Conservation (phyloP, 2,888 invertebrate genomes). For the Sepiola atlantica region DNA sequence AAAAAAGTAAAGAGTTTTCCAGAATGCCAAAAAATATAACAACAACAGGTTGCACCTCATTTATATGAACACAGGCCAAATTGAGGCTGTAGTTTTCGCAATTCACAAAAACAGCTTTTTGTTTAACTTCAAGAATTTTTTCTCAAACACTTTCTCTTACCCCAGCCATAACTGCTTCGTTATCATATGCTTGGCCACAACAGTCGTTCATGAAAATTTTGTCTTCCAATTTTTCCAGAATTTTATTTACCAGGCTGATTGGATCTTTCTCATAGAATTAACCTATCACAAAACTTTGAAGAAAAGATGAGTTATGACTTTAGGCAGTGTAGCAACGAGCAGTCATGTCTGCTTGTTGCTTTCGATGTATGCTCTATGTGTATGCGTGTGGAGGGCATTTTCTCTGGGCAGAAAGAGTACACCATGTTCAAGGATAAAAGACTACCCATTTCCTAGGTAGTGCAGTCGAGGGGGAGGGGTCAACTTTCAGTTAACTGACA, state of each 20-base stretch:
- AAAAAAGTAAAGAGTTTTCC: not conserved
- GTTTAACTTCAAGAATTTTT: slow-evolving; percentile 36
- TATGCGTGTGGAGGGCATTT: too few species aligned
- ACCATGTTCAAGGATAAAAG: too few species aligned
- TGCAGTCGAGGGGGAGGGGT: too few species aligned
- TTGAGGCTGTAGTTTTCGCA: not conserved
- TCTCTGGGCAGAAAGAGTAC: too few species aligned
- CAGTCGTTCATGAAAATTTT: slow-evolving; percentile 36
- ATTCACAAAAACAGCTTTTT: slow-evolving; percentile 34
- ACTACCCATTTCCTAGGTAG: too few species aligned
- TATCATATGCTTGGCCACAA: slow-evolving; percentile 36
- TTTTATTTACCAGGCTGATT: slow-evolving; percentile 22
- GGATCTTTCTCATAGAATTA: slow-evolving; percentile 20
- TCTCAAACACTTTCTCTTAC: not conserved
- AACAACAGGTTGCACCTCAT: slow-evolving; percentile 38
- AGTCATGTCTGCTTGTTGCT: too few species aligned
- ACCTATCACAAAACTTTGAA: slow-evolving; percentile 23
- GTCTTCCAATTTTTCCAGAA: slow-evolving; percentile 32
- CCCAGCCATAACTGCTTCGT: slow-evolving; percentile 34
- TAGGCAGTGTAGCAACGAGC: too few species aligned
- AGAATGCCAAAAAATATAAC: slow-evolving; percentile 11
- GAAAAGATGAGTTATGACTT: not conserved
- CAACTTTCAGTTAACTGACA: too few species aligned
- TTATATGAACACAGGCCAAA: slow-evolving; percentile 10
- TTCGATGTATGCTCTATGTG: too few species aligned